Evolutionary conservation across 2,888 invertebrate species (phyloP).

Genomic region (Ypsolopha sequella): DNA sequence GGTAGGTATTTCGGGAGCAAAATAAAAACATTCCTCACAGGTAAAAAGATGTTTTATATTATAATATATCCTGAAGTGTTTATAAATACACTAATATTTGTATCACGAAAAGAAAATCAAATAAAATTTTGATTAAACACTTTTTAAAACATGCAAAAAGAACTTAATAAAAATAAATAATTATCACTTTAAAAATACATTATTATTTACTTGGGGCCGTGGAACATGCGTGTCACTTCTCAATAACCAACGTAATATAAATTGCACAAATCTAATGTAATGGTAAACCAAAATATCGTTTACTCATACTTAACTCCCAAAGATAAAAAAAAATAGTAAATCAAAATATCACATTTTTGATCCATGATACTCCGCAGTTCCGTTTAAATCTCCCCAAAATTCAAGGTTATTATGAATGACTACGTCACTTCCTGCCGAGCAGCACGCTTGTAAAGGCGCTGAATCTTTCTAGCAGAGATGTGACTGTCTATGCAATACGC

Average conservation of each 20-base stretch:
- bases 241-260: slow-evolving; percentile 12
- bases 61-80: slow-evolving; percentile 25
- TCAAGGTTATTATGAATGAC: slow-evolving; percentile 22
- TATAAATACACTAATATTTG: slow-evolving; percentile 2
- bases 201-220: slow-evolving; percentile 39
- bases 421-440: background rate
- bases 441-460: no score
- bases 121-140: background rate
- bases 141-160: slow-evolving; percentile 2
- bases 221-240: slow-evolving; percentile 51
- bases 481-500: background rate
- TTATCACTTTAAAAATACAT: slow-evolving; percentile 12
- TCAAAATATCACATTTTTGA: slow-evolving; percentile 64
- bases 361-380: slow-evolving; percentile 59
- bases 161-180: slow-evolving; percentile 13
- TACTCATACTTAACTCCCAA: slow-evolving; percentile 3
- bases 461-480: no score
- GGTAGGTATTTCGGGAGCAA: background rate
- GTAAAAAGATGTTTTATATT: slow-evolving; percentile 44
- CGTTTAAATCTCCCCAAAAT: slow-evolving; percentile 32
- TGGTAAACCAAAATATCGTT: slow-evolving; percentile 21
- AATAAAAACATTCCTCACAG: slow-evolving; percentile 38
- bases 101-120: background rate
- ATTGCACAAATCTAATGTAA: slow-evolving; percentile 10
- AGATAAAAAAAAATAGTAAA: slow-evolving; percentile 38